Evolutionary conservation across 1,140 invertebrate species (phyloP).

Genomic region (Ephestia elutella): DNA sequence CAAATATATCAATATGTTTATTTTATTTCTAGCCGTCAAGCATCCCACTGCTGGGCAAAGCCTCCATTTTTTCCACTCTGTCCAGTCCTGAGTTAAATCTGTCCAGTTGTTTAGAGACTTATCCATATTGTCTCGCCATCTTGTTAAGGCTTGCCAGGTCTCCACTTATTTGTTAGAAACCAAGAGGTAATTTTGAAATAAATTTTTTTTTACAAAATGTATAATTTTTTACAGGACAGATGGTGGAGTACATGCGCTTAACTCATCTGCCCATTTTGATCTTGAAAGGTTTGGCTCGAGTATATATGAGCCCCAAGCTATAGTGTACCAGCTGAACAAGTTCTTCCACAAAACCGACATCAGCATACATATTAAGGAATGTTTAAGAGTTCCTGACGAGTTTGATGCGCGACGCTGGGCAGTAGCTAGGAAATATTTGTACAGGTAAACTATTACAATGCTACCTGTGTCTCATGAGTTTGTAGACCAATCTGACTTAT

Average conservation of each 20-base stretch:
- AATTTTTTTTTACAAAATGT: too few relatives aligned
- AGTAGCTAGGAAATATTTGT: constrained; percentile 79
- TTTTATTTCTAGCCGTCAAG: too few relatives aligned
- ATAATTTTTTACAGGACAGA: constrained; percentile 77
- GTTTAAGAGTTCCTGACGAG: constrained; percentile 72
- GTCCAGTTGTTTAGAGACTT: too few relatives aligned
- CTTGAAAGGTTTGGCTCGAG: constrained; percentile 62
- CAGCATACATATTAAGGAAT: constrained; percentile 74
- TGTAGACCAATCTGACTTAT: too few relatives aligned
- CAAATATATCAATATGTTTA: too few relatives aligned
- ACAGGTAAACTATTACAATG: constrained; percentile 77
- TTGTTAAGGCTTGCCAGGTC: too few relatives aligned
- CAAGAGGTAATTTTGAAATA: not conserved
- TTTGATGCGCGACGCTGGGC: constrained; percentile 78
- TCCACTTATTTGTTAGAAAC: too few relatives aligned
- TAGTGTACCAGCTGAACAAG: constrained; percentile 75
- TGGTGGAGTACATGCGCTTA: constrained; percentile 81
- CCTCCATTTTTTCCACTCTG: too few relatives aligned
- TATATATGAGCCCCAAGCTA: constrained; percentile 63
- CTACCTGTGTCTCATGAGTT: too few relatives aligned
- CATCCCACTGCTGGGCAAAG: too few relatives aligned
- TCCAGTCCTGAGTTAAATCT: too few relatives aligned
- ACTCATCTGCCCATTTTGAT: constrained; percentile 79
- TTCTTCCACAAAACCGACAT: constrained; percentile 74
- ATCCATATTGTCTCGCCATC: too few relatives aligned